A percentile compares a stretch with the other conserved stretches of the same genome.
Conservation (phyloP, 2,113 vertebrate species). For the Typhlomys cinereus region DNA sequence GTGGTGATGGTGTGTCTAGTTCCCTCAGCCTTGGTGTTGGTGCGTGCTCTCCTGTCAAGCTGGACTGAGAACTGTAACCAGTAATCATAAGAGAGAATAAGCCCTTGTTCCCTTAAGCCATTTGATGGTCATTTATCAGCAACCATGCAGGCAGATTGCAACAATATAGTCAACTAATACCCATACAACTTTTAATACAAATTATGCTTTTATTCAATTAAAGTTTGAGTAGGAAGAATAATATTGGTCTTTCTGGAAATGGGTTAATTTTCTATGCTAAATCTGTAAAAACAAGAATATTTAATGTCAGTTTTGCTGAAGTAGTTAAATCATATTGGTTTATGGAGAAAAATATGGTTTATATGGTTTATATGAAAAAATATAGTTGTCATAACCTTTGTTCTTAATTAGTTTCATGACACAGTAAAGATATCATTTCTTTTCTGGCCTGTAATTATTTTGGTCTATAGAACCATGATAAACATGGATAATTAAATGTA, state of each 20-base stretch:
- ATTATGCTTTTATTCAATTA: not conserved
- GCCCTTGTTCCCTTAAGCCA: no score
- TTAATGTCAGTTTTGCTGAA: not conserved
- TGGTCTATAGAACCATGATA: not conserved
- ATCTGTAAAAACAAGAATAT: not conserved
- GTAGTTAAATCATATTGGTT: not conserved
- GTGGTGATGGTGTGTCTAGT: no score
- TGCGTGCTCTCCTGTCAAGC: no score
- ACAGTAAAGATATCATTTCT: not conserved
- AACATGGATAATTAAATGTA: not conserved
- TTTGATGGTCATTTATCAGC: no score
- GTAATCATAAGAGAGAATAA: no score
- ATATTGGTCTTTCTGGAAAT: not conserved
- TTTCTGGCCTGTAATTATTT: not conserved
- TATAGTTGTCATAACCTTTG: not conserved
- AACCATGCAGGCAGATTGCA: no score
- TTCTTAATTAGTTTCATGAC: not conserved
- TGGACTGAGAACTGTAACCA: no score
- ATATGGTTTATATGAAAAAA: not conserved
- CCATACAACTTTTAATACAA: not conserved
- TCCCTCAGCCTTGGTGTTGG: no score
- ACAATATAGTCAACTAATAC: not conserved
- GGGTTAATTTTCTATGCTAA: not conserved
- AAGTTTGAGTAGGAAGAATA: not conserved
- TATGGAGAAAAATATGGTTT: not conserved